phyloP scores from a whole-genome alignment of 2,797 vertebrate genomes.

The Caiman crocodilus region DNA sequence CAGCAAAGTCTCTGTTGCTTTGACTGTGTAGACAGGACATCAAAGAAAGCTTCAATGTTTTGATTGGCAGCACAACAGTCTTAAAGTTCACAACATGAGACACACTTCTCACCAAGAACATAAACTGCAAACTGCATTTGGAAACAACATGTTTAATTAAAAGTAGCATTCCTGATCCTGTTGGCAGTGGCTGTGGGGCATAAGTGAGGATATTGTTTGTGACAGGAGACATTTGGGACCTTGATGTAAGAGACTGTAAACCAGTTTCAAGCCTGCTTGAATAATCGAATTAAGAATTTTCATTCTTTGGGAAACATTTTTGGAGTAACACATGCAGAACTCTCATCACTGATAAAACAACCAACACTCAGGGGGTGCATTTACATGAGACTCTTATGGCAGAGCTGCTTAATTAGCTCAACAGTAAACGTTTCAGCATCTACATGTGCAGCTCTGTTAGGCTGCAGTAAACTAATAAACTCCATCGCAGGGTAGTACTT shows the following conservation, averaged over 20 bases:
- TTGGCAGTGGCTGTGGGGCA: slow-evolving; percentile 74
- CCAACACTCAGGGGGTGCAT: slow-evolving; percentile 32
- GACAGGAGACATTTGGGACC: slow-evolving; percentile 67
- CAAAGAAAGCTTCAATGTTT: slow-evolving; percentile 35
- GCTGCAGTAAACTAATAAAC: too few species aligned
- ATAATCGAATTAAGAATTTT: slow-evolving; percentile 76
- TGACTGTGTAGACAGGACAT: neutral
- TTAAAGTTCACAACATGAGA: slow-evolving; percentile 72
- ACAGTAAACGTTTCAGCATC: too few species aligned
- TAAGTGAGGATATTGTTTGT: slow-evolving; percentile 70
- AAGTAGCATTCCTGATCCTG: slow-evolving; percentile 75
- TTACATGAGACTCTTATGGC: too few species aligned
- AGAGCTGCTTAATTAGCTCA: too few species aligned
- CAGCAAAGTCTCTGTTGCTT: slow-evolving; percentile 3
- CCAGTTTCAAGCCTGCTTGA: slow-evolving; percentile 72
- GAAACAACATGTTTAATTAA: slow-evolving; percentile 78
- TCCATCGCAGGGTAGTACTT: too few species aligned
- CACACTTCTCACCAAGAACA: slow-evolving; percentile 65
- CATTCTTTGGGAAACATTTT: slow-evolving; percentile 49
- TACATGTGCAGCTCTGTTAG: too few species aligned
- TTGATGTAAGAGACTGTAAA: slow-evolving; percentile 73
- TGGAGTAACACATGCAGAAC: slow-evolving; percentile 46
- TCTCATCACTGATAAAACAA: slow-evolving; percentile 60
- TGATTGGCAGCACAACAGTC: slow-evolving; percentile 22
- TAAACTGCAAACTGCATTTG: slow-evolving; percentile 68